Base-by-base conservation (phyloP, 2,113 vertebrate species). In the Lontra canadensis region DNA sequence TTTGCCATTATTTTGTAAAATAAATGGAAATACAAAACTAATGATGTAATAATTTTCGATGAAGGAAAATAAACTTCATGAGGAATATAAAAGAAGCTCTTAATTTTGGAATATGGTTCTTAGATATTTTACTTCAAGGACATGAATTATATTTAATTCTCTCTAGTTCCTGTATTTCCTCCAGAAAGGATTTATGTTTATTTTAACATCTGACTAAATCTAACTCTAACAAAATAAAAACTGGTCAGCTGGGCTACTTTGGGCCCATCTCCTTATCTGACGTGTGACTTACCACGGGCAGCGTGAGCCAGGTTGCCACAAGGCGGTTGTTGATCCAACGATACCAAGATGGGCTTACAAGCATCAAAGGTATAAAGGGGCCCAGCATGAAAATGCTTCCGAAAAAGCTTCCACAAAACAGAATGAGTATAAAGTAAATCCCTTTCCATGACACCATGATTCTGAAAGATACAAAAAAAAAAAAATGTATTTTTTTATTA, bases 351-450 rank as follows among this genome's bases (percentile, higher is more conserved):
- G 99, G 99, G 0, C 99, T 99, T 95, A 99, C 36, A 95, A 99
- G 98, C 99, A 99, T 99, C 98, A 99, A 98, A 55, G 99, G 99
- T 84, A 99, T 97, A 85, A 99, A 97, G 9, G 99, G 99, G 69
- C 99, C 99, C 47, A 99, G 98, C 99, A 99, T 99, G 98, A 99
- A 99, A 94, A 99, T 97, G 44, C 99, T 99, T 95, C 99, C 99
- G 65, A 99, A 99, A 98, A 99, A 99, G 88, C 99, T 99, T 95
- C 99, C 99, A 97, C 99, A 97, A 98, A 99, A 99, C 2, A 99
- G 99, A 88, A 99, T 98, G 94, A 99, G 95, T 98, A 99, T 98
- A 88, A 99, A 99, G 98, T 99, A 99, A 82, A 99, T 98, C 59
- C 99, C 99, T 92, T 99, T 99, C 99, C 99, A 98, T 87, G 99